Base-by-base conservation (phyloP, 2,888 invertebrate genomes). In the Epistrophella euchroma region DNA sequence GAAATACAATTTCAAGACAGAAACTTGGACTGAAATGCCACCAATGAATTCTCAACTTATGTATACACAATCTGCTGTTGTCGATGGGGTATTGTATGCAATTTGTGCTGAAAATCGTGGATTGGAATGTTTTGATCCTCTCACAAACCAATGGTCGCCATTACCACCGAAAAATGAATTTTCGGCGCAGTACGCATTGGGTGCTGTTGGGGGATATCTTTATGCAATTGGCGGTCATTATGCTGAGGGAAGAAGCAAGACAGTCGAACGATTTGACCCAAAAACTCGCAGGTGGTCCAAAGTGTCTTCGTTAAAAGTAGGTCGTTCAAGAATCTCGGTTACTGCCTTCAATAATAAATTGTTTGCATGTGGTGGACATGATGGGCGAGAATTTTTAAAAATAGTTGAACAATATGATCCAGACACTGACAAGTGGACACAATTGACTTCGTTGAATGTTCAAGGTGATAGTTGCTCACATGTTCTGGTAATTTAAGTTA, bases 351-450 rank as follows among this genome's bases (percentile, higher is more conserved):
- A 45, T 66, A 62, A 62, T 13, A 40, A 56, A n/a, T 25, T 75
- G 32, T 22, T 75, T n/a, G 74, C 43, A 1, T 50, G 64, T 19
- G 74, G 64, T 6, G 74, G 74, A 5, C 64, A 75, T 9, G 74
- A 66, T 66, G 74, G 74, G 0, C 19, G 43, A 0, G 32, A 55
- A 13, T 66, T 64, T 32, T 55, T 45, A 40, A 75, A 64, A 45
- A 75, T 55, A 7, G 55, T 66, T 15, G 64, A 75, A 56, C 45
- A 75, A 52, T 75, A 75, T 45, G 64, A 75, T 28, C 74, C 74
- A 3, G 45, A 45, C 6, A 75, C 74, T 64, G 17, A 75, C 25
- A 55, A 35, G 50, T 64, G 64, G 64, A 66, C 47, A 9, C 66
- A 47, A 15, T 28, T 75, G 32, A 15, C 55, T 0, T 19, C 43